Percentiles rank a stretch among this genome's conserved stretches.
Conservation (phyloP, 2,797 vertebrate species). For the Rhinella marina region DNA sequence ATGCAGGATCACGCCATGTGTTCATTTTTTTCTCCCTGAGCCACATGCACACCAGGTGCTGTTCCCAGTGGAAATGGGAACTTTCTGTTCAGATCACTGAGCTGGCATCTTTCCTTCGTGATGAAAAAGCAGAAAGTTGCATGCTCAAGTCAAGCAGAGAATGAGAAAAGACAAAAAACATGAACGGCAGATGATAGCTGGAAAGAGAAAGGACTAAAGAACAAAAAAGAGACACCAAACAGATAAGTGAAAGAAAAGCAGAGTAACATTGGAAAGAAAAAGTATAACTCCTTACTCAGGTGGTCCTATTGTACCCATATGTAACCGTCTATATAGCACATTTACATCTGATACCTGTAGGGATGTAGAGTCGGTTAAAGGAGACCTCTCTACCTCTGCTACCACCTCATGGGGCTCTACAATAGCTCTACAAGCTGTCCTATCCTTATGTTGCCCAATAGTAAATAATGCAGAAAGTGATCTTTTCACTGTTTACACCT, state of each 20-base stretch:
- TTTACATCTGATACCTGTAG: background rate
- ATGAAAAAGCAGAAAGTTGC: constrained; percentile 51
- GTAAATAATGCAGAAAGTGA: too few relatives aligned
- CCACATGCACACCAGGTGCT: constrained; percentile 51
- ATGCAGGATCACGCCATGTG: constrained; percentile 42
- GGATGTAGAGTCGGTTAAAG: background rate
- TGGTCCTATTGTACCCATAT: background rate
- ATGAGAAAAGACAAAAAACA: constrained; percentile 43
- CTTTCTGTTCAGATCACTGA: constrained; percentile 50
- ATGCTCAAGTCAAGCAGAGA: constrained; percentile 52
- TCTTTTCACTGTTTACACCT: too few relatives aligned
- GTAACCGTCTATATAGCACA: background rate
- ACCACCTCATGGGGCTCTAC: too few relatives aligned
- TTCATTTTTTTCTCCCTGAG: constrained; percentile 3
- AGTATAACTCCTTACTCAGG: background rate
- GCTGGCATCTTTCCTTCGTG: constrained; percentile 42
- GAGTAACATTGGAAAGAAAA: background rate
- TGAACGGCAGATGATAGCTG: background rate
- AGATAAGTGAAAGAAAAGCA: background rate
- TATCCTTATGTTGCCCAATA: too few relatives aligned
- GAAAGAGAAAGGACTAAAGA: background rate
- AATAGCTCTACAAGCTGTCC: too few relatives aligned
- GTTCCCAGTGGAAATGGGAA: constrained; percentile 53
- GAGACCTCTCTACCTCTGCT: too few relatives aligned
- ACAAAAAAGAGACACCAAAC: background rate